Evolutionary conservation across 30 jellyfish, hydroid and myxozoan genomes (phyloP), one percentile per base, ranked within the genome.

Genomic region (Catostylus mosaicus): DNA sequence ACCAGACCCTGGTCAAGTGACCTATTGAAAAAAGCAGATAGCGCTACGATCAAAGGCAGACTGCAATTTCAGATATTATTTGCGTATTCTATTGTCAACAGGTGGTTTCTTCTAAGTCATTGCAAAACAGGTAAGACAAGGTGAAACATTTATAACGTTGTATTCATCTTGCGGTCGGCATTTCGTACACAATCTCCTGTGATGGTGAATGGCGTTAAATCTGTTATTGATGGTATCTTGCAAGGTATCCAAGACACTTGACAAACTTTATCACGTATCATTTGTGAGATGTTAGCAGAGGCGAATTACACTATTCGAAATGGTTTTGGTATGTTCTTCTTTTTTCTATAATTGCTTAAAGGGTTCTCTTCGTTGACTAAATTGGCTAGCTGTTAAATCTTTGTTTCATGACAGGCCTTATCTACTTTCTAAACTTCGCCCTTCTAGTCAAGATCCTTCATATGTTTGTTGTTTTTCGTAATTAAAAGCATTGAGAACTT

Each of bases 1-100:
- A n/a, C n/a, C n/a, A n/a, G n/a, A n/a, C n/a, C n/a, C n/a, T n/a
- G n/a, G n/a, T n/a, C n/a, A n/a, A n/a, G n/a, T n/a, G n/a, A n/a
- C n/a, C n/a, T n/a, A n/a, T n/a, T n/a, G n/a, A n/a, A n/a, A n/a
- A n/a, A n/a, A n/a, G n/a, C n/a, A n/a, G n/a, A 27, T 20, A 59
- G 38, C 71, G 71, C 38, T 2, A 59, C 2, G 71, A 59, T 59
- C 71, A 59, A 59, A 59, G 71, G 24, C n/a, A 23, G 18, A 59
- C 26, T n/a, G 9, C 1, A 12, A 59, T 1, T 23, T 12, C 1
- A 2, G 8, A 2, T 18, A 23, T 22, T 59, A 1, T 27, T 12
- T 6, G n/a, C 19, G 40, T 6, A 59, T 23, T 59, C 37, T 1
- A 18, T 6, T n/a, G 19, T 8, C 38, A 27, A 59, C 71, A 59